Conservation (phyloP, 2,888 invertebrate species). For the Clusia tigrina region DNA sequence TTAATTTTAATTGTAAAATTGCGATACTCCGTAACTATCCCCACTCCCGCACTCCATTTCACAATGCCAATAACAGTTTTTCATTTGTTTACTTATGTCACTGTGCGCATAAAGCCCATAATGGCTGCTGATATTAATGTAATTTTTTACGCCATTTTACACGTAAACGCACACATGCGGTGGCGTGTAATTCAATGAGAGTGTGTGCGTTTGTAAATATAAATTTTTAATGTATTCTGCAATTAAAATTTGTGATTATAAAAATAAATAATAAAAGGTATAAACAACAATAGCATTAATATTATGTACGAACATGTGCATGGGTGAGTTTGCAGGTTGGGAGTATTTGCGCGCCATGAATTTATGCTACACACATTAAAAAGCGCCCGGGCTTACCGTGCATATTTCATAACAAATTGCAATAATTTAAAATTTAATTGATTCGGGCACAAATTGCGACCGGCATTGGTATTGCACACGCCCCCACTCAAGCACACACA, state of each 20-base stretch:
- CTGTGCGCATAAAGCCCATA: conserved; percentile 11
- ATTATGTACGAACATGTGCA: neutral
- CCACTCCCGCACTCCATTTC: neutral
- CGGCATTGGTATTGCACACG: conserved; percentile 12
- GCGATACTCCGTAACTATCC: no score
- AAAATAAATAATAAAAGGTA: conserved; percentile 2
- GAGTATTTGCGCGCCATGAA: neutral
- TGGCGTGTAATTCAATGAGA: neutral
- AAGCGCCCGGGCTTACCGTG: neutral
- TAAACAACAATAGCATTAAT: neutral
- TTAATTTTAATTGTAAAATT: no score
- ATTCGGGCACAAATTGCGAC: conserved; percentile 26
- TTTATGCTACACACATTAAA: conserved; percentile 10
- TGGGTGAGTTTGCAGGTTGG: neutral
- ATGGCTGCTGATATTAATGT: conserved; percentile 7
- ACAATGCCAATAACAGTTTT: neutral
- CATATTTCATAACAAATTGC: conserved; percentile 22
- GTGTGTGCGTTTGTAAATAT: conserved; percentile 3
- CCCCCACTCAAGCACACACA: neutral
- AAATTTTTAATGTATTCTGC: conserved; percentile 19
- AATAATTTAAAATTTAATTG: conserved; percentile 32
- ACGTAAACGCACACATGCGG: conserved; percentile 3
- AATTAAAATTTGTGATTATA: conserved; percentile 20
- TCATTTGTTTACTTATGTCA: neutral
- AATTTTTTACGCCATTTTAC: conserved; percentile 4